A percentile compares a stretch with the other conserved stretches of the same genome.
Evolutionary conservation across 2,888 invertebrate genomes (phyloP).

Genomic region (Sminthurides aquaticus): DNA sequence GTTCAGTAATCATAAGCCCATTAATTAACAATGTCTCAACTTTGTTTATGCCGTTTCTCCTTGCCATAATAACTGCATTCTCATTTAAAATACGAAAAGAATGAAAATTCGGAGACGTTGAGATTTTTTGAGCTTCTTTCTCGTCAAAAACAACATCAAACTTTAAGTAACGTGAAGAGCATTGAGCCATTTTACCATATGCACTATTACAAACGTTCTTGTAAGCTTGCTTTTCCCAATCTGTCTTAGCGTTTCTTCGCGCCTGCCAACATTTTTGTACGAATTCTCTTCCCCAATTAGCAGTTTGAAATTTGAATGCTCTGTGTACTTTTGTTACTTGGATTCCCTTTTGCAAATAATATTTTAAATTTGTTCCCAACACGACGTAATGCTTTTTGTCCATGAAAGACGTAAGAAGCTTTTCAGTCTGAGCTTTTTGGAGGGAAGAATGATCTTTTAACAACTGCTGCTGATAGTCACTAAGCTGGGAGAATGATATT

Average conservation of each 20-base stretch:
- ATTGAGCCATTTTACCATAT: background rate
- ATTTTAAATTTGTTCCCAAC: background rate
- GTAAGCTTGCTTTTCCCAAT: background rate
- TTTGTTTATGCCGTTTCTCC: background rate
- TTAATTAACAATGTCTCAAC: background rate
- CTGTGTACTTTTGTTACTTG: background rate
- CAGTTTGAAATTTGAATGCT: background rate
- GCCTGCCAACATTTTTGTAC: background rate
- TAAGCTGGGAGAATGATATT: background rate
- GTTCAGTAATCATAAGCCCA: background rate
- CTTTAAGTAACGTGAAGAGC: background rate
- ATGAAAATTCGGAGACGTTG: background rate
- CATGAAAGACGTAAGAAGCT: background rate
- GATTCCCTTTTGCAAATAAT: background rate
- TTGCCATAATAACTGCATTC: background rate
- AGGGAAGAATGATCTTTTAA: background rate
- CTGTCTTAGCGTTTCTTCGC: background rate
- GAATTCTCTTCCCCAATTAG: background rate
- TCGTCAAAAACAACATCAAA: background rate
- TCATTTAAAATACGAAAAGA: background rate
- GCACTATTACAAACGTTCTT: background rate
- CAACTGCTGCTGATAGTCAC: background rate
- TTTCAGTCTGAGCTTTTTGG: background rate
- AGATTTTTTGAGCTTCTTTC: background rate
- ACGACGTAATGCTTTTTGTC: background rate